Base-by-base conservation (phyloP, 2,888 invertebrate genomes). In the Tenthredo notha region DNA sequence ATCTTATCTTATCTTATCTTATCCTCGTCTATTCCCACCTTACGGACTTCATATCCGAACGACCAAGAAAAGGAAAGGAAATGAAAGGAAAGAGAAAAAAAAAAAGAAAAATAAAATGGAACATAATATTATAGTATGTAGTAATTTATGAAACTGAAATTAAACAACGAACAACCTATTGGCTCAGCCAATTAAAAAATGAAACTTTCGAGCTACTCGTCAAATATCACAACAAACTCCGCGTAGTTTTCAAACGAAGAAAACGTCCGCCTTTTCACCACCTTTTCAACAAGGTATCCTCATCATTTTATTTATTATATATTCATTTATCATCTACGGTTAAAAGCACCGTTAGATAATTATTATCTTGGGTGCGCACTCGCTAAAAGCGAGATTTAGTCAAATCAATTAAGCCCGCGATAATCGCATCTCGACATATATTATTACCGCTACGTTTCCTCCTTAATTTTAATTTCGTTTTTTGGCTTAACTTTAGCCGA, bases 381-480 rank as follows among this genome's bases (percentile, higher is more conserved):
- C 89, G 87, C 85, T 77, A 74, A 21, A 50, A 85, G 86, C 87
- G 88, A 90, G 88, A 87, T 88, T 89, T 85, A 86, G 67, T 88
- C 87, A 86, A 87, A 86, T 88, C 88, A 88, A 86, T 86, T 84
- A 89, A 85, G 88, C 88, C 88, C 87, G 82, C 87, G 88, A 88
- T 87, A 77, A 80, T 85, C 74, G 86, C 87, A 80, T 75, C 84
- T 86, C 83, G 87, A 86, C 87, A 87, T 87, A 47, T 37, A 37
- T 12, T 88, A 21, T 58, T 89, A 90, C 86, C 91, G 91, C 91
- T 92, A 92, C 92, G 96, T 97, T 65, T 95, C 96, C 10, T 95
- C 96, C 85, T 95, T 96, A 85, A 95, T 96, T 86, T 95, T 96
- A 40, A 94, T 95, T 86, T 97, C 97, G 90, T 94, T 98, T 91